These are phyloP conservation scores for Ginglymostoma cirratum DNA, from an alignment of 2,113 vertebrate genomes.

Conservation along the genomic window DNA sequence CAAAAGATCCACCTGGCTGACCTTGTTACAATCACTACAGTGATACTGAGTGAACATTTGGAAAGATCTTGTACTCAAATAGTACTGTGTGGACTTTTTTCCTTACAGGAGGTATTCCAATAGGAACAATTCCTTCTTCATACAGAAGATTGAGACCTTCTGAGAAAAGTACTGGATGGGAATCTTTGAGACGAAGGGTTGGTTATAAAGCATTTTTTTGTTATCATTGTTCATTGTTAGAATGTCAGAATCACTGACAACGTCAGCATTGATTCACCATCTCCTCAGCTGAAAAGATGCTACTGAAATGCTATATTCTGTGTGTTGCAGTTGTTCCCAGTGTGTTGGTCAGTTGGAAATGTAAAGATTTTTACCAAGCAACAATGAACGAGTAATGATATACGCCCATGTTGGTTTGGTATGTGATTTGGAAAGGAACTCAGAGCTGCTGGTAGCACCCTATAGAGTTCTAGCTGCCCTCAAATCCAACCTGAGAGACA, in stretches of 20 bases:
- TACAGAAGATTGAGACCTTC: background rate
- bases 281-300: background rate
- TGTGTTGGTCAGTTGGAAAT: background rate
- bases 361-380: background rate
- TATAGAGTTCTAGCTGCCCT: too few species aligned
- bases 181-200: too few species aligned
- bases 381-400: background rate
- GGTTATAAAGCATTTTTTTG: background rate
- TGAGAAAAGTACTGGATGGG: background rate
- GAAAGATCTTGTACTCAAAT: too few species aligned
- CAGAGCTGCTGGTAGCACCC: too few species aligned
- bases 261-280: background rate
- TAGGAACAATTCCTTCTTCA: background rate
- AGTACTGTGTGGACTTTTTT: too few species aligned
- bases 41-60: too few species aligned
- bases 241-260: background rate
- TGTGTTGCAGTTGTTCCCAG: background rate
- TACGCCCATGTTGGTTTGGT: background rate
- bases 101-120: background rate
- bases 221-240: background rate
- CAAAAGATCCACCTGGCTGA: too few species aligned
- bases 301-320: background rate
- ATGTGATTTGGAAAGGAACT: background rate
- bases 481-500: too few species aligned
- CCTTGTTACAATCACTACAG: too few species aligned